Conservation (phyloP, 2,888 invertebrate species). For the Octodonta nipae region DNA sequence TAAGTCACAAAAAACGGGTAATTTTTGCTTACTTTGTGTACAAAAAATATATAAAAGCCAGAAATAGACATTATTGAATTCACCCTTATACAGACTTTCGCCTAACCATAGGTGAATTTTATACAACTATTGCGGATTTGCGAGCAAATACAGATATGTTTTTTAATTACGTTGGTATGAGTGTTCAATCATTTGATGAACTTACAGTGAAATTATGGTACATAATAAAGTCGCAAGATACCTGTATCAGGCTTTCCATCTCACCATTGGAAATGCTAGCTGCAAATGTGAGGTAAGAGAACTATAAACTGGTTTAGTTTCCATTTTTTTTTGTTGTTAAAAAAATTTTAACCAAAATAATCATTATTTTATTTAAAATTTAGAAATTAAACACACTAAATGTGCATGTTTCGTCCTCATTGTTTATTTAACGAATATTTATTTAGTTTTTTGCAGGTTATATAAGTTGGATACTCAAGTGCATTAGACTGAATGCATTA, state of each 20-base stretch:
- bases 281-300: conserved; percentile 5
- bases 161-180: conserved; percentile 8
- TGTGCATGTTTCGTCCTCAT: too few relatives aligned
- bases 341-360: too few relatives aligned
- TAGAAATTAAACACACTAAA: too few relatives aligned
- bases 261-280: conserved; percentile 5
- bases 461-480: too few relatives aligned
- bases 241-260: conserved; percentile 4
- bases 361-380: too few relatives aligned
- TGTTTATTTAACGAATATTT: too few relatives aligned
- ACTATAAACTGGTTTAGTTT: too few relatives aligned
- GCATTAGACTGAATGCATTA: too few relatives aligned
- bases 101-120: conserved; percentile 6
- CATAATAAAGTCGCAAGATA: conserved; percentile 7
- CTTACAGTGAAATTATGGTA: too few relatives aligned
- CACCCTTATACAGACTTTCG: conserved; percentile 6
- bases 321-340: too few relatives aligned
- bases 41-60: conserved; percentile 6
- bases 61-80: conserved; percentile 7
- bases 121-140: conserved; percentile 5
- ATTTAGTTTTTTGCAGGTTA: too few relatives aligned
- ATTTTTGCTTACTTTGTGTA: conserved; percentile 8
- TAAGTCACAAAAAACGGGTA: conserved; percentile 6
- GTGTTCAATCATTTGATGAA: conserved; percentile 7
- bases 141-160: too few relatives aligned